phyloP scores from a whole-genome alignment of 2,113 vertebrate genomes.

The Pseudorectes ferrugineus region DNA sequence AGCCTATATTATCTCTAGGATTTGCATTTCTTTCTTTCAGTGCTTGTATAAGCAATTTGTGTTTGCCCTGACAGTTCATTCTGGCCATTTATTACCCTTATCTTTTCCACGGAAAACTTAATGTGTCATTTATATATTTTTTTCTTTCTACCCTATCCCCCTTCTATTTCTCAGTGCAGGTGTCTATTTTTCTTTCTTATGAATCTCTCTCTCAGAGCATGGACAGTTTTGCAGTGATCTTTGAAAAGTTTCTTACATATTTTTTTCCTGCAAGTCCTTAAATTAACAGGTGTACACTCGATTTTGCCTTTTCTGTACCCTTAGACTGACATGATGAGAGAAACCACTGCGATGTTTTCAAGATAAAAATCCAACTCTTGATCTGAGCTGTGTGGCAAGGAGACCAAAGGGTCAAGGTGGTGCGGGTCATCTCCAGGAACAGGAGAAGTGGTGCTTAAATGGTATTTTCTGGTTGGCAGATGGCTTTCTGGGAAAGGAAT shows the following conservation, averaged over 20 bases:
- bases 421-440: rapidly evolving
- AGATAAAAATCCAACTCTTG: background rate
- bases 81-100: background rate
- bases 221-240: background rate
- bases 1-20: background rate
- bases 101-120: background rate
- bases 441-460: background rate
- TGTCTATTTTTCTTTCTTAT: background rate
- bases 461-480: background rate
- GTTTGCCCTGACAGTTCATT: background rate
- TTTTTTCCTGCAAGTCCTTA: background rate
- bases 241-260: background rate
- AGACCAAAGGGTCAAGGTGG: background rate
- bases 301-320: background rate
- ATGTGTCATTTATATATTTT: background rate
- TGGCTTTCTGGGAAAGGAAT: background rate
- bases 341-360: background rate
- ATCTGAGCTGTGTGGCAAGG: background rate
- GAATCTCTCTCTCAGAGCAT: background rate
- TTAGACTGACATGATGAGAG: background rate
- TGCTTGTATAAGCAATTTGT: background rate
- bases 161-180: background rate
- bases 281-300: background rate
- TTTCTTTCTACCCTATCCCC: background rate
- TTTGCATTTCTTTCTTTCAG: background rate